Evolutionary conservation across 2,888 invertebrate genomes (phyloP).

Genomic region (Pseudoips prasinana): DNA sequence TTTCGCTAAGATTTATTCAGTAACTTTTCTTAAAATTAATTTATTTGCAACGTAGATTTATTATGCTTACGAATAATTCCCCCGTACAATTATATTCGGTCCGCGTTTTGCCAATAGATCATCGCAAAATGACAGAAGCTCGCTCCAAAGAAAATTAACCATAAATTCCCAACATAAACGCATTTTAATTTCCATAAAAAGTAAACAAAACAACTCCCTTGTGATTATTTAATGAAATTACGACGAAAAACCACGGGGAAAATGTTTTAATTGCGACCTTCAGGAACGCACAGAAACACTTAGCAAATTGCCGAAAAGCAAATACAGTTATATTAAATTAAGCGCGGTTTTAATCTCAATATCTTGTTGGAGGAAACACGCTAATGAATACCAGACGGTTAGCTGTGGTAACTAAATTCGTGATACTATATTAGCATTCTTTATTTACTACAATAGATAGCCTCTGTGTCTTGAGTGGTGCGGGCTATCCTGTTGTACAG

Average conservation of each 20-base stretch:
- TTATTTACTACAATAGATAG: too few relatives aligned
- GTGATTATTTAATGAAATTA: constrained; percentile 7
- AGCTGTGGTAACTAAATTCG: constrained; percentile 20
- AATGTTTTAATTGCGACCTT: constrained; percentile 18
- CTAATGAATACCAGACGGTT: constrained; percentile 37
- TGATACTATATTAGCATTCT: too few relatives aligned
- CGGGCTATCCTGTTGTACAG: too few relatives aligned
- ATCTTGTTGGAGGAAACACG: constrained; percentile 37
- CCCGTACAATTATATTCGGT: too few relatives aligned
- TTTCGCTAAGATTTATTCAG: too few relatives aligned
- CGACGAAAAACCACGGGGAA: constrained; percentile 5
- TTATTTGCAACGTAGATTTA: too few relatives aligned
- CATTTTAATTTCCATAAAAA: constrained; percentile 18
- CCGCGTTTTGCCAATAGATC: too few relatives aligned
- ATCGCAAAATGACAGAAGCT: too few relatives aligned
- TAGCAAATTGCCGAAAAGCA: constrained; percentile 24
- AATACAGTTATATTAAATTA: constrained; percentile 37
- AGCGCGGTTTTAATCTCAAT: constrained; percentile 37
- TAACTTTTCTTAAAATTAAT: too few relatives aligned
- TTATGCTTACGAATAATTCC: too few relatives aligned
- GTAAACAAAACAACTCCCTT: constrained; percentile 9
- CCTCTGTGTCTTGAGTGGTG: too few relatives aligned
- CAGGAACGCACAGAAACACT: constrained; percentile 24
- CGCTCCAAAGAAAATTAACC: too few relatives aligned
- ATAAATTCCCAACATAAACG: not conserved